phyloP scores from a whole-genome alignment of 2,113 vertebrate genomes.

The Mesoclemmys tuberculata region DNA sequence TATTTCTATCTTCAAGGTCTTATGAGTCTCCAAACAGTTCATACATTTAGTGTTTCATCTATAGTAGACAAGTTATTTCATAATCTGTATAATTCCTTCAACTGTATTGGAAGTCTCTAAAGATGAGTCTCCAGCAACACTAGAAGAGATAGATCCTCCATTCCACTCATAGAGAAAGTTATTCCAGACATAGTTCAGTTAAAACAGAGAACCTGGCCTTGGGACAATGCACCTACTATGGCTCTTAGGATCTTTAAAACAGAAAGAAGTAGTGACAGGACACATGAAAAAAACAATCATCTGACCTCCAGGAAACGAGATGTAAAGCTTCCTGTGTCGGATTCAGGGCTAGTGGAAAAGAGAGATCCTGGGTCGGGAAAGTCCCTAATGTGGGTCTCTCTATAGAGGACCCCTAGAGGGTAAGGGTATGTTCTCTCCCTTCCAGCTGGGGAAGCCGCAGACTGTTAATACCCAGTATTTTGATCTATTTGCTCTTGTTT shows the following conservation, averaged over 20 bases:
- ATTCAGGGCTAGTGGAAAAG: too few relatives aligned
- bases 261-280: neutral
- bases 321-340: neutral
- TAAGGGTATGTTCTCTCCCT: neutral
- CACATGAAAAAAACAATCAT: too few relatives aligned
- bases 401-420: neutral
- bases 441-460: too few relatives aligned
- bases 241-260: neutral
- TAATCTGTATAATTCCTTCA: neutral
- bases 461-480: neutral
- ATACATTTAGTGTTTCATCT: conserved; percentile 2
- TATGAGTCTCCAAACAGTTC: neutral
- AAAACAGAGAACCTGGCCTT: accelerated
- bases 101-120: neutral
- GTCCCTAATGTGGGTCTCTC: neutral
- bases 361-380: too few relatives aligned
- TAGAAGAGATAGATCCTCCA: neutral
- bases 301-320: too few relatives aligned
- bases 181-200: neutral
- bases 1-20: neutral
- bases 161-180: neutral
- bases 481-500: neutral
- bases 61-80: conserved; percentile 7
- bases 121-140: neutral
- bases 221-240: neutral